These are phyloP conservation scores for Pitangus sulphuratus DNA, from an alignment of 2,797 vertebrate species.

Conservation along the genomic window DNA sequence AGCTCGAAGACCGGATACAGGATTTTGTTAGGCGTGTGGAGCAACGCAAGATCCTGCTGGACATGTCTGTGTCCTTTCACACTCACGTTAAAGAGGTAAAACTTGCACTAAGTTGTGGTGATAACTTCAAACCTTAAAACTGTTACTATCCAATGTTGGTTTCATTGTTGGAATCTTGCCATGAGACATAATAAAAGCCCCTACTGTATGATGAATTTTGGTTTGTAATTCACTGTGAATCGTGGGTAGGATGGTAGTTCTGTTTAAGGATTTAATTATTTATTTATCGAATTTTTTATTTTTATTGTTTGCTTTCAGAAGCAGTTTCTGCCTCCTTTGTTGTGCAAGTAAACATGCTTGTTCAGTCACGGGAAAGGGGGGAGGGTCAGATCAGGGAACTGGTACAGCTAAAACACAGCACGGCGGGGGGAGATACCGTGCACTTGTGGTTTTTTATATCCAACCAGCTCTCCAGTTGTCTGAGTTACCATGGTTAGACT, in stretches of 20 bases:
- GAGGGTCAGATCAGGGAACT: not conserved
- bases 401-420: not conserved
- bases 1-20: slow-evolving; percentile 96
- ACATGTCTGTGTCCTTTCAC: slow-evolving; percentile 99
- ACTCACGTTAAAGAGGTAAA: slow-evolving; percentile 97
- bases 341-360: not conserved
- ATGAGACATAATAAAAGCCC: not conserved
- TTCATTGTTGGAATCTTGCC: not conserved
- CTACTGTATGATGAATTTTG: not conserved
- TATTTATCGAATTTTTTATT: not conserved
- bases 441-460: not conserved
- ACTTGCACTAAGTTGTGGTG: accelerated
- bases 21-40: slow-evolving; percentile 97
- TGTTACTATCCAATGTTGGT: accelerated
- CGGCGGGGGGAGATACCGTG: not conserved
- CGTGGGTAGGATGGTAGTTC: not conserved
- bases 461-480: not conserved
- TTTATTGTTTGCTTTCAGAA: not conserved
- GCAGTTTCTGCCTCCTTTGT: not conserved
- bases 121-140: not conserved
- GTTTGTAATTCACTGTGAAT: not conserved
- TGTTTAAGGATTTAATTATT: not conserved
- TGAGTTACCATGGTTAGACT: not conserved
- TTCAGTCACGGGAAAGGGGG: not conserved
- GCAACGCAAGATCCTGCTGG: slow-evolving; percentile 94